These are phyloP conservation scores for Chloropsis hardwickii DNA, from an alignment of 2,113 vertebrate species.

Conservation along the genomic window DNA sequence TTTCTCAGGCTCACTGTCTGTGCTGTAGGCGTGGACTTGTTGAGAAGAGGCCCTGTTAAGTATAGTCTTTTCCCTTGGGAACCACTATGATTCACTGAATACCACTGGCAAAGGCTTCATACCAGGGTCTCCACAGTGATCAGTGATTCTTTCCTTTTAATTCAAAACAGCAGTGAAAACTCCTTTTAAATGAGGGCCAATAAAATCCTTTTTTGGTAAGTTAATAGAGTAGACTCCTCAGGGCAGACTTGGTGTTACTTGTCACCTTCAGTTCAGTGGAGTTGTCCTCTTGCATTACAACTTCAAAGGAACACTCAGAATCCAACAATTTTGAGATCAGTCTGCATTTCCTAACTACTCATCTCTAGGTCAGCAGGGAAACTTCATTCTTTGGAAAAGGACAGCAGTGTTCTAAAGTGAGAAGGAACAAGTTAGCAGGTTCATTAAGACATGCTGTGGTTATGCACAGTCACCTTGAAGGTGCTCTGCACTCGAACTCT, in stretches of 20 bases:
- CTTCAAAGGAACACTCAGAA: not conserved
- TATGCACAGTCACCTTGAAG: not conserved
- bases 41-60: not conserved
- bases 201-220: slow-evolving; percentile 20
- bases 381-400: not conserved
- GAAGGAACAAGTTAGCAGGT: not conserved
- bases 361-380: not conserved
- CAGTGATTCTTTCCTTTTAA: not conserved
- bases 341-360: not conserved
- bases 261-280: not conserved
- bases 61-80: not conserved
- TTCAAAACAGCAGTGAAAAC: slow-evolving; percentile 13
- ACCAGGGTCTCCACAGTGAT: not conserved
- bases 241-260: not conserved
- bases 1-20: not conserved
- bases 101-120: not conserved
- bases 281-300: not conserved
- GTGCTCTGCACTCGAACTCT: not conserved
- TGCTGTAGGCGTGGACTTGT: not conserved
- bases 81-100: not conserved
- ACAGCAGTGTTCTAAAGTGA: not conserved
- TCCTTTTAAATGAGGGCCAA: not conserved
- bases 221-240: not conserved
- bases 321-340: not conserved
- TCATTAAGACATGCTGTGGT: not conserved